A percentile compares a stretch with the other conserved stretches of the same genome.
Conservation (phyloP, 2,113 vertebrate genomes). For the Henicopernis longicauda region DNA sequence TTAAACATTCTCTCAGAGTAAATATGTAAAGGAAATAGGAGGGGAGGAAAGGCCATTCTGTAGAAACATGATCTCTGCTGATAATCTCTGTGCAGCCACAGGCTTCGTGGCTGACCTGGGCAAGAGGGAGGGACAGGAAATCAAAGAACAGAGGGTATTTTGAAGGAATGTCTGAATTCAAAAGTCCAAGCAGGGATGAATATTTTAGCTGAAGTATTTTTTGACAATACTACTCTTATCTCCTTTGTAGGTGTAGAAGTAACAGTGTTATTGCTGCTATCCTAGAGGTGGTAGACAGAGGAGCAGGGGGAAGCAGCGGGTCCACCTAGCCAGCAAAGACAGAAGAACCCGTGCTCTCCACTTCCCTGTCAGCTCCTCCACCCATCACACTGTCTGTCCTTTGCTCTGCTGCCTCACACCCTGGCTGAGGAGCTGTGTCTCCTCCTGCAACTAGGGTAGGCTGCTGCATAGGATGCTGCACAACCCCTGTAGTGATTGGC, state of each 20-base stretch:
- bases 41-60: slow-evolving; percentile 29
- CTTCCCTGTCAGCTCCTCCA: not conserved
- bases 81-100: not conserved
- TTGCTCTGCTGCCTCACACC: not conserved
- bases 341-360: not conserved
- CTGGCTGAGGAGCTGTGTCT: not conserved
- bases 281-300: not conserved
- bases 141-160: not conserved
- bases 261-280: not conserved
- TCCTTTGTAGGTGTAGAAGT: not conserved
- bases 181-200: not conserved
- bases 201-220: not conserved
- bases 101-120: not conserved
- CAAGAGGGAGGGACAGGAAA: not conserved
- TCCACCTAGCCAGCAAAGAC: not conserved
- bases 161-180: not conserved
- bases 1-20: not conserved
- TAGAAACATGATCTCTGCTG: slow-evolving; percentile 2
- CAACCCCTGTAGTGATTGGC: fast-evolving
- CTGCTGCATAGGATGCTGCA: not conserved
- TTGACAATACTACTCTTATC: not conserved
- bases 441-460: not conserved
- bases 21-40: slow-evolving; percentile 24
- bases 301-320: not conserved
- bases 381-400: not conserved